These are phyloP conservation scores for Xenopus petersii DNA, from an alignment of 2,797 vertebrate species.

Conservation along the genomic window DNA sequence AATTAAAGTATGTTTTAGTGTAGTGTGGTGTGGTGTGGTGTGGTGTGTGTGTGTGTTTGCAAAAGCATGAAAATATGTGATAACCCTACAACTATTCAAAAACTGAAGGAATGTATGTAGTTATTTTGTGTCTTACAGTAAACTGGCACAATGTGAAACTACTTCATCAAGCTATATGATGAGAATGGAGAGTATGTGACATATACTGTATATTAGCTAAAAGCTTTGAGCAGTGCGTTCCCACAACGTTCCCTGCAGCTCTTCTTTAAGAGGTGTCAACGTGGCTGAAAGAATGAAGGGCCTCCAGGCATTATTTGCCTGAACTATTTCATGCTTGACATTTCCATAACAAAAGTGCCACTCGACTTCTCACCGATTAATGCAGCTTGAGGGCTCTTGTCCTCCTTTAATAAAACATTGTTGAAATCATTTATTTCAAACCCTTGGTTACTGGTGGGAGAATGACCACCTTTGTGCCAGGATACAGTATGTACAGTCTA, in stretches of 20 bases:
- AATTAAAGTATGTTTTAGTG: no score
- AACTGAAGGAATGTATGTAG: no score
- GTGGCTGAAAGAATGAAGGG: conserved; percentile 97
- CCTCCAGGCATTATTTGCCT: conserved; percentile 88
- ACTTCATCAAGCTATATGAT: no score
- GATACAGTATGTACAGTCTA: conserved; percentile 80
- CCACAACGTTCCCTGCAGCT: conserved; percentile 98
- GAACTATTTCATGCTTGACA: conserved; percentile 99
- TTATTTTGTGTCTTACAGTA: no score
- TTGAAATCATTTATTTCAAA: conserved; percentile 93
- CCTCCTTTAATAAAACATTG: conserved; percentile 93
- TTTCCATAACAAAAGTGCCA: conserved; percentile 99
- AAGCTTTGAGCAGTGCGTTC: conserved; percentile 89
- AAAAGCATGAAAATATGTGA: no score
- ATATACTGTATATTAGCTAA: conserved; percentile 67
- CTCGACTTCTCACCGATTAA: conserved; percentile 98
- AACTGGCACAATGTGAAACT: no score
- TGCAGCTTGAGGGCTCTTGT: conserved; percentile 90
- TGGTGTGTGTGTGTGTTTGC: no score
- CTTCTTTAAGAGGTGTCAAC: conserved; percentile 96
- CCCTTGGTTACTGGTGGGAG: conserved; percentile 79
- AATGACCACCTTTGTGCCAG: conserved; percentile 78
- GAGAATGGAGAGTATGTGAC: conserved; percentile 54
- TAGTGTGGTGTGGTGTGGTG: no score
- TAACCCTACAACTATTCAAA: no score